These are phyloP conservation scores for Odontomachus brunneus DNA, from an alignment of 1,140 invertebrate genomes.

Conservation along the genomic window DNA sequence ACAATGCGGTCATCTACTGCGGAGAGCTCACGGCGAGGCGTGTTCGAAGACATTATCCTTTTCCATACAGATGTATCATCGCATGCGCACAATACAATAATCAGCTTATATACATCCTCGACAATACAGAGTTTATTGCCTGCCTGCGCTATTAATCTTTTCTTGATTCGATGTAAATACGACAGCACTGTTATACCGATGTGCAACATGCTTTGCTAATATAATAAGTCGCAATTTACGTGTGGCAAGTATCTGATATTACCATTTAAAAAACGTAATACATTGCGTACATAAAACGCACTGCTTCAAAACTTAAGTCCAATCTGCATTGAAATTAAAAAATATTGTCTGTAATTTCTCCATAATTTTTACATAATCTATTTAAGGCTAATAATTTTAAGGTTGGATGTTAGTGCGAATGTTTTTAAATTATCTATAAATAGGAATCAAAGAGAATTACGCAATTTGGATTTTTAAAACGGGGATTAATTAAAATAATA, in stretches of 20 bases:
- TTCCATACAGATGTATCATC: background rate
- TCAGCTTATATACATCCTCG: background rate
- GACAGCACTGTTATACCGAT: background rate
- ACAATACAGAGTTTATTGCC: background rate
- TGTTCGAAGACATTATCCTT: constrained; percentile 10
- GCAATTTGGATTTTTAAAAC: no score
- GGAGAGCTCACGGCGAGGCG: background rate
- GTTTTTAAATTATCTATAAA: no score
- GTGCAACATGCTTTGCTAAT: background rate
- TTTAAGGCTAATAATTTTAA: no score
- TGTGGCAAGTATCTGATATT: background rate
- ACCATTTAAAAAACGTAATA: constrained; percentile 4
- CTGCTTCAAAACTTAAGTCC: background rate
- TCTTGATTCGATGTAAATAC: background rate
- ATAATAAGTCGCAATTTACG: background rate
- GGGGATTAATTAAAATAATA: no score
- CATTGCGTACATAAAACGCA: no score
- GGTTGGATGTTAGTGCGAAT: no score
- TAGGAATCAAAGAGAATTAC: no score
- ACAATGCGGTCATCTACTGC: constrained; percentile 63
- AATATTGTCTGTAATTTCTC: no score
- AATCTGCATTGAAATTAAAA: no score
- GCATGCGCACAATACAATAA: background rate
- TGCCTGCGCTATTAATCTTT: constrained; percentile 27
- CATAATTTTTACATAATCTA: no score